A percentile compares a stretch with the other conserved stretches of the same genome.
phyloP scores from a whole-genome alignment of 1,140 invertebrate species.

The Neomicropteryx cornuta region DNA sequence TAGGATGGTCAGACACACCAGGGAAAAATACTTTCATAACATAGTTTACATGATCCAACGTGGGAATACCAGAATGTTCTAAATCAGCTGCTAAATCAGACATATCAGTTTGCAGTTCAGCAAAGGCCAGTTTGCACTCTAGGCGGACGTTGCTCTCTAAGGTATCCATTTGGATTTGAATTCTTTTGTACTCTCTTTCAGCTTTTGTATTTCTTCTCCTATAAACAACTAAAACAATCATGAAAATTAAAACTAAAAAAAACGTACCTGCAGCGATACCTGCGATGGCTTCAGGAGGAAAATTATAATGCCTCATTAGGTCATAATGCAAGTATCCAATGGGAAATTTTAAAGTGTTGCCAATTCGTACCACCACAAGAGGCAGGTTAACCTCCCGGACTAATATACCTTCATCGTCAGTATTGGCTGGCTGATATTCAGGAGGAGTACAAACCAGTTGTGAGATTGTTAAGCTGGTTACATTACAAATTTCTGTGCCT shows the following conservation, averaged over 20 bases:
- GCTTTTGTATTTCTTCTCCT: slow-evolving; percentile 88
- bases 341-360: slow-evolving; percentile 72
- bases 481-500: slow-evolving; percentile 78
- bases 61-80: slow-evolving; percentile 91
- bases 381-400: slow-evolving; percentile 60
- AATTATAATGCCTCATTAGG: slow-evolving; percentile 69
- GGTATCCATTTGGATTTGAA: slow-evolving; percentile 99
- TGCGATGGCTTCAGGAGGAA: slow-evolving; percentile 78
- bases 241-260: slow-evolving; percentile 72
- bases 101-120: slow-evolving; percentile 98
- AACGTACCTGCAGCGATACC: slow-evolving; percentile 75
- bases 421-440: slow-evolving; percentile 70
- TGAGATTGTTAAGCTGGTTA: slow-evolving; percentile 79
- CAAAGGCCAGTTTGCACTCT: slow-evolving; percentile 98
- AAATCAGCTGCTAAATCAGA: slow-evolving; percentile 94
- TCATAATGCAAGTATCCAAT: slow-evolving; percentile 86
- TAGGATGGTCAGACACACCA: slow-evolving; percentile 83
- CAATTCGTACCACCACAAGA: slow-evolving; percentile 82
- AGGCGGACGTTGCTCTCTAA: slow-evolving; percentile 94
- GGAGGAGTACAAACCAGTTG: slow-evolving; percentile 88
- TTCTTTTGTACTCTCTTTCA: slow-evolving; percentile 91
- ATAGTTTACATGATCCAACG: slow-evolving; percentile 90
- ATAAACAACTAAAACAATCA: slow-evolving; percentile 79
- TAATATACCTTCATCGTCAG: slow-evolving; percentile 74
- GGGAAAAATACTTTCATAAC: slow-evolving; percentile 99